Conservation (phyloP, 2,888 invertebrate species). For the Dascillus cervinus region DNA sequence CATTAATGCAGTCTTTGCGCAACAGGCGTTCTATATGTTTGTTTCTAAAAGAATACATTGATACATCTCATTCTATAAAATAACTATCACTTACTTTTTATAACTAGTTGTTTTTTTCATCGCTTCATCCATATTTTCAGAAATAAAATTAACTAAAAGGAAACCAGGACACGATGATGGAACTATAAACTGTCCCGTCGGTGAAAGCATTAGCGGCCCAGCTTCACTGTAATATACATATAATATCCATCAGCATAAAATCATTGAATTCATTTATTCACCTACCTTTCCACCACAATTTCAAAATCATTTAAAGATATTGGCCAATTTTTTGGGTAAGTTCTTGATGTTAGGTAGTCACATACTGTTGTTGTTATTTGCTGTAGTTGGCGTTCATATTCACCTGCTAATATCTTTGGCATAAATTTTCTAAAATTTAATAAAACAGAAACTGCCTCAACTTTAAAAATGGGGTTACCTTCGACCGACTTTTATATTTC, state of each 20-base stretch:
- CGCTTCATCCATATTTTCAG: slow-evolving; percentile 69
- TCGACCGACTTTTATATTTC: slow-evolving; percentile 75
- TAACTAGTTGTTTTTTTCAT: slow-evolving; percentile 63
- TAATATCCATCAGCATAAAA: neutral
- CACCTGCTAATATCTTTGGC: slow-evolving; percentile 80
- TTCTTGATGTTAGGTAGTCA: slow-evolving; percentile 59
- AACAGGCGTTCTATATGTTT: slow-evolving; percentile 74
- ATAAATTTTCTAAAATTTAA: slow-evolving; percentile 68
- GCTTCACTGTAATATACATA: slow-evolving; percentile 61
- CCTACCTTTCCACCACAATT: slow-evolving; percentile 84
- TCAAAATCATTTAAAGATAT: slow-evolving; percentile 64
- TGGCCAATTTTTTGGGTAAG: slow-evolving; percentile 68
- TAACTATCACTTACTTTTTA: slow-evolving; percentile 51
- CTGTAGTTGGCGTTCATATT: slow-evolving; percentile 76
- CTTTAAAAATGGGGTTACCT: slow-evolving; percentile 49
- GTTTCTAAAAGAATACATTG: slow-evolving; percentile 47
- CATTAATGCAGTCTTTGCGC: slow-evolving; percentile 55
- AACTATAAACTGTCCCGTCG: slow-evolving; percentile 87
- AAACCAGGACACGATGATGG: slow-evolving; percentile 87
- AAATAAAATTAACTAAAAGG: slow-evolving; percentile 76
- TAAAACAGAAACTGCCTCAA: slow-evolving; percentile 18
- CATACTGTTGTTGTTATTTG: slow-evolving; percentile 80
- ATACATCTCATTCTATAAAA: neutral
- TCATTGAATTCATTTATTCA: slow-evolving; percentile 27
- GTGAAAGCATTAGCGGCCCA: slow-evolving; percentile 88